Percentiles rank a stretch among this genome's conserved stretches.
Evolutionary conservation across 2,113 vertebrate species (phyloP).

Genomic region (Charina bottae): DNA sequence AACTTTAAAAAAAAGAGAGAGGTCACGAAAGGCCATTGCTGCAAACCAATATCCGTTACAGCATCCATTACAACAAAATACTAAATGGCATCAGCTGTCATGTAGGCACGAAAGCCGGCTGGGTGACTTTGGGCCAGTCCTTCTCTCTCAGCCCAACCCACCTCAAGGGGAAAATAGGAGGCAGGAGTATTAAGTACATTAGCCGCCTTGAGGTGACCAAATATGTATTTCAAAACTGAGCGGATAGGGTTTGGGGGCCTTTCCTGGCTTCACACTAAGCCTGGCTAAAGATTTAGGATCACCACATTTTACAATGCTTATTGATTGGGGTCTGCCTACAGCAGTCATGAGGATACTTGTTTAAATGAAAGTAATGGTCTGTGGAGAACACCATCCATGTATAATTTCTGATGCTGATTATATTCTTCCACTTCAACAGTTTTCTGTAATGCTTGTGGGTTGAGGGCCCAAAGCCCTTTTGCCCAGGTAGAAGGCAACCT

Average conservation of each 20-base stretch:
- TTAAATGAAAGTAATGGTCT: background rate
- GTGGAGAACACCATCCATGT: background rate
- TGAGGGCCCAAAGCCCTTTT: background rate
- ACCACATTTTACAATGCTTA: background rate
- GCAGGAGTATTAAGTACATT: background rate
- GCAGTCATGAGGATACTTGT: background rate
- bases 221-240: background rate
- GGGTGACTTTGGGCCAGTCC: background rate
- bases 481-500: background rate
- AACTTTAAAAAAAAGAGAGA: background rate
- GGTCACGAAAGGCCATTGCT: background rate
- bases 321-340: background rate
- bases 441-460: background rate
- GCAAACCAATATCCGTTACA: background rate
- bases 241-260: background rate
- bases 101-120: background rate
- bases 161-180: background rate
- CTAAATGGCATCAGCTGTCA: background rate
- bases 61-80: background rate
- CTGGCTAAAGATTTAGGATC: background rate
- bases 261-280: background rate
- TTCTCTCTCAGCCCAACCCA: background rate
- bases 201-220: background rate
- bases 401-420: background rate
- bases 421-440: background rate